Evolutionary conservation across 1,140 invertebrate genomes (phyloP).

Genomic region (Euwallacea similis): DNA sequence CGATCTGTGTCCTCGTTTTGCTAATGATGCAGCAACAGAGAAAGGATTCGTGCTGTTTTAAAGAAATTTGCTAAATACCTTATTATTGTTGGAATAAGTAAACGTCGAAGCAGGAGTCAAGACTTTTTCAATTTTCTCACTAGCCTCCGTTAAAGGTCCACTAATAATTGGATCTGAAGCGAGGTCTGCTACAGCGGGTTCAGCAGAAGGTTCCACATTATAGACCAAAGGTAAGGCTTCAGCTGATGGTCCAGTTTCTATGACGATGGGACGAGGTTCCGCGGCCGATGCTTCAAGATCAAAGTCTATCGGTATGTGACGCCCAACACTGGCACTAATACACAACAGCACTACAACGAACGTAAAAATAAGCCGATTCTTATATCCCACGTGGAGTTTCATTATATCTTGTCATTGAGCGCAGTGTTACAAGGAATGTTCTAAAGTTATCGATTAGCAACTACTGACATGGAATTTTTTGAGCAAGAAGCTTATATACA

Average conservation of each 20-base stretch:
- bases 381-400: background rate
- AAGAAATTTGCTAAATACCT: background rate
- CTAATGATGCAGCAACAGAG: background rate
- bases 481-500: constrained; percentile 25
- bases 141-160: constrained; percentile 35
- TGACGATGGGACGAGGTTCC: constrained; percentile 41
- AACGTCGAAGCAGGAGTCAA: constrained; percentile 42
- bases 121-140: constrained; percentile 45
- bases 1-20: background rate
- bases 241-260: constrained; percentile 34
- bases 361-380: background rate
- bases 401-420: constrained; percentile 16
- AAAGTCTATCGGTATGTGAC: constrained; percentile 14
- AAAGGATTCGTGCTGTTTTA: background rate
- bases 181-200: no score
- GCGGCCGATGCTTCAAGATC: constrained; percentile 41
- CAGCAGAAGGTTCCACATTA: constrained; percentile 10
- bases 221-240: constrained; percentile 34
- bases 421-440: background rate
- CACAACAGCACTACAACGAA: constrained; percentile 17
- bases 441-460: constrained; percentile 5
- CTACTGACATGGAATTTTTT: constrained; percentile 27
- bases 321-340: constrained; percentile 24
- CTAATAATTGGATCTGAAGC: constrained; percentile 10
- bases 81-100: constrained; percentile 41